Evolutionary conservation across 1,140 invertebrate genomes (phyloP).

Genomic region (Drosophila athabasca): DNA sequence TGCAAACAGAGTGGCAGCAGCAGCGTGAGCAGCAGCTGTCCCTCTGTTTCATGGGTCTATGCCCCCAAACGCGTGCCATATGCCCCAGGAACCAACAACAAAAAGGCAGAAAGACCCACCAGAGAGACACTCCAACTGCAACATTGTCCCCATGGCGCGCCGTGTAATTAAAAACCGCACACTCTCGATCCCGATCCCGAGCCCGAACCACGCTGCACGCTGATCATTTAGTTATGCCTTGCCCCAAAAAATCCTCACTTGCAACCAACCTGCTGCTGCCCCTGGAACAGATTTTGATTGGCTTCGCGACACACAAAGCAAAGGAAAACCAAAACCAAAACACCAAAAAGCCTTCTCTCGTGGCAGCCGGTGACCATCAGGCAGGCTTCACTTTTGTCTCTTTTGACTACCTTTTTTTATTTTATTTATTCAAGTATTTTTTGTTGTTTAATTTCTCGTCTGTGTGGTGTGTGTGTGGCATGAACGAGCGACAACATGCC

Average conservation of each 20-base stretch:
- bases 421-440: conserved; percentile 6
- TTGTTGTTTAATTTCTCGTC: conserved; percentile 2
- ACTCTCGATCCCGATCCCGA: conserved; percentile 14
- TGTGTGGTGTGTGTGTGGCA: conserved; percentile 34
- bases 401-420: conserved; percentile 34
- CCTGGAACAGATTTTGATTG: conserved; percentile 74
- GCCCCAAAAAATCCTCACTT: conserved; percentile 40
- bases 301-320: conserved; percentile 60
- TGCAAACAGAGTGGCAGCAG: conserved; percentile 28
- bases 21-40: conserved; percentile 56
- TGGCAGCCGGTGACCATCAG: conserved; percentile 61
- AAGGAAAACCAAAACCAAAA: conserved; percentile 33
- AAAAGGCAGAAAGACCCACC: conserved; percentile 9
- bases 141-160: conserved; percentile 14
- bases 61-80: conserved; percentile 72
- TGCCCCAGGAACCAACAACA: conserved; percentile 27
- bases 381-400: conserved; percentile 50
- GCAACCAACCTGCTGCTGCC: conserved; percentile 58
- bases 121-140: conserved; percentile 47
- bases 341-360: conserved; percentile 17
- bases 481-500: conserved; percentile 46
- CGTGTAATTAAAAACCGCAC: conserved; percentile 74
- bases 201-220: conserved; percentile 34
- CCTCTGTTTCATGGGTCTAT: conserved; percentile 48
- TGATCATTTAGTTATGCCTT: conserved; percentile 69